Conservation (phyloP, 1,140 invertebrate genomes). For the Sitophilus oryzae region DNA sequence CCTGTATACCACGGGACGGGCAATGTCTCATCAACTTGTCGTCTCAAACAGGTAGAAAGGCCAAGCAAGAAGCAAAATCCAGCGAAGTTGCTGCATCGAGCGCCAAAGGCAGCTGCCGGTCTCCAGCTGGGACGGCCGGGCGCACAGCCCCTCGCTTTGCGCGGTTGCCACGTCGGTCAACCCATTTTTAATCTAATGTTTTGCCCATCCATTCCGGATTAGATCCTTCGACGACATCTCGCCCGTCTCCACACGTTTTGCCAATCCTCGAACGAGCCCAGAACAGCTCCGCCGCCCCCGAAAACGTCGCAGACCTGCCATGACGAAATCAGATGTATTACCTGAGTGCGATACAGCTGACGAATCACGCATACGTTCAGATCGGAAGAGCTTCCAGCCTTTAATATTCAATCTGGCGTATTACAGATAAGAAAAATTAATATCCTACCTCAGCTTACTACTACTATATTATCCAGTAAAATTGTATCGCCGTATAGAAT, state of each 20-base stretch:
- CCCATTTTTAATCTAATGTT: conserved; percentile 2
- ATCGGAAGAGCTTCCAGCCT: no score
- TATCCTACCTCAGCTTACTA: no score
- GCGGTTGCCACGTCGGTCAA: conserved; percentile 8
- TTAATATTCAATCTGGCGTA: no score
- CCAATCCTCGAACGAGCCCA: neutral
- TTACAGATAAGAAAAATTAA: no score
- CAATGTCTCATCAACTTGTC: conserved; percentile 8
- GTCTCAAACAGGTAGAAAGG: conserved; percentile 15
- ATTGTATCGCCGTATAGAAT: no score
- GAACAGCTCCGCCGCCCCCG: no score
- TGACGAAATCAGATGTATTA: no score
- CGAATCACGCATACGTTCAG: no score
- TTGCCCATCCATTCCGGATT: neutral
- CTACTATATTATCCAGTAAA: no score
- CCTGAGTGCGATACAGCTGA: no score
- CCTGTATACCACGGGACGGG: neutral
- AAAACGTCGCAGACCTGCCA: no score
- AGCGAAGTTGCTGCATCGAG: conserved; percentile 15
- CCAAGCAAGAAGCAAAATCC: conserved; percentile 19
- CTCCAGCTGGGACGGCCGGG: conserved; percentile 13
- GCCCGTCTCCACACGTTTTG: neutral
- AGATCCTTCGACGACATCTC: neutral
- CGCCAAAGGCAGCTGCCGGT: conserved; percentile 3
- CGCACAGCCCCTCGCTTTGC: conserved; percentile 12